phyloP scores from a whole-genome alignment of 1,140 invertebrate genomes.

The Cydia amplana region DNA sequence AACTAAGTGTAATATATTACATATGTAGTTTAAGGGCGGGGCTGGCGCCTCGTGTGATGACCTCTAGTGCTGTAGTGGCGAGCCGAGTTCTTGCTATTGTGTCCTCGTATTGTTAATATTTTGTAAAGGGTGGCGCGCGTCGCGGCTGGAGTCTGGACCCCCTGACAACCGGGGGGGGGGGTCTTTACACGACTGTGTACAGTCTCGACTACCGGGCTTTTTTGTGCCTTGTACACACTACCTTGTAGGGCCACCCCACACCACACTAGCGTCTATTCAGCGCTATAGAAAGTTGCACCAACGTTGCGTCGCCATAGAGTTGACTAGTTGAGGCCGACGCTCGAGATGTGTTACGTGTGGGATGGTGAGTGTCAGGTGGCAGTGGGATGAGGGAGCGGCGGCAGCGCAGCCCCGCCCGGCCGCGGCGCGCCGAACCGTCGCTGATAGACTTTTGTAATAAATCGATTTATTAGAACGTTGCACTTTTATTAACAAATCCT shows the following conservation, averaged over 20 bases:
- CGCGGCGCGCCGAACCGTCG: slow-evolving; percentile 44
- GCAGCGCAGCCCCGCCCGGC: neutral
- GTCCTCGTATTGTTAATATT: slow-evolving; percentile 31
- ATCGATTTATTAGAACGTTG: slow-evolving; percentile 52
- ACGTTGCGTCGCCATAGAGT: no score
- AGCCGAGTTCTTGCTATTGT: slow-evolving; percentile 22
- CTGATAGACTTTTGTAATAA: slow-evolving; percentile 64
- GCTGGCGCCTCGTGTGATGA: neutral
- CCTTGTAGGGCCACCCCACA: no score
- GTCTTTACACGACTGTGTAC: no score
- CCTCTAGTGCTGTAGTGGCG: slow-evolving; percentile 20
- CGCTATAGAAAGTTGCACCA: no score
- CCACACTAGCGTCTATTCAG: no score
- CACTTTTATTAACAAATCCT: slow-evolving; percentile 38
- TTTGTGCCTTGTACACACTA: no score
- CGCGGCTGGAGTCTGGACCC: neutral
- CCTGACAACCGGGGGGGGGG: neutral
- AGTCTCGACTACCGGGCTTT: no score
- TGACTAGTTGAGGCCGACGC: no score
- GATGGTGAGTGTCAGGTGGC: no score
- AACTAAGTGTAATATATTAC: neutral
- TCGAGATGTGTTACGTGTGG: no score
- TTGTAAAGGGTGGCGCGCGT: slow-evolving; percentile 13
- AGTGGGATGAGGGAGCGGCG: no score
- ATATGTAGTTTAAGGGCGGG: neutral